Evolutionary conservation across 2,113 vertebrate species (phyloP), one percentile per base, ranked within the genome.

Genomic region (Panthera tigris): DNA sequence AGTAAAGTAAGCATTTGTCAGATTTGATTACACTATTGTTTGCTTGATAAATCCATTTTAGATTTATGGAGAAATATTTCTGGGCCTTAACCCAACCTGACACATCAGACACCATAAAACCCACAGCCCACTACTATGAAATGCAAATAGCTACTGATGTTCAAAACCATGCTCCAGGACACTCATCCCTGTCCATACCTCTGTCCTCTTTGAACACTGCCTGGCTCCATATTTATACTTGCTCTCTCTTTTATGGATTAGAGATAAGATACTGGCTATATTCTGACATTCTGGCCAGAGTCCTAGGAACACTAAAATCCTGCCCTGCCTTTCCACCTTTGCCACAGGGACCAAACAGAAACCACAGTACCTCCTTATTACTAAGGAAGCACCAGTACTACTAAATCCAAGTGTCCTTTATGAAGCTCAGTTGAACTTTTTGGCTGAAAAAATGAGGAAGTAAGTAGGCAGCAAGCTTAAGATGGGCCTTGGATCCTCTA

Each of bases 1-100:
- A 82, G 73, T 80, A 85, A 94, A 68, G 95, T 41, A 89, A 76
- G 55, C 66, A 52, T 80, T 78, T 82, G 9, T 92, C n/a, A 57
- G 33, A 76, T 89, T 88, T 97, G 14, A 87, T 89, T 45, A 89
- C 0, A 45, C 18, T 88, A 19, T 39, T 89, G 21, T 73, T 89
- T 88, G 27, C 14, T 36, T 50, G 18, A 69, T 81, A 83, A 86
- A 29, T 85, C 2, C 5, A 66, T 84, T 89, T 63, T n/a, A 27
- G 74, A 31, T 31, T 76, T 73, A 48, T 48, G 13, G 66, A 66
- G 36, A 78, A 81, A 5, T 36, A 86, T 92, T 91, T 86, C 66
- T 84, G 41, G 10, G 25, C 41, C 31, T 68, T 91, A 96, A 74
- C 39, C 25, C 31, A 88, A 25, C 21, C 48, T 82, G 52, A 89